Evolutionary conservation across 2,113 vertebrate species (phyloP), one percentile per base, ranked within the genome.

Genomic region (Hypomesus transpacificus): DNA sequence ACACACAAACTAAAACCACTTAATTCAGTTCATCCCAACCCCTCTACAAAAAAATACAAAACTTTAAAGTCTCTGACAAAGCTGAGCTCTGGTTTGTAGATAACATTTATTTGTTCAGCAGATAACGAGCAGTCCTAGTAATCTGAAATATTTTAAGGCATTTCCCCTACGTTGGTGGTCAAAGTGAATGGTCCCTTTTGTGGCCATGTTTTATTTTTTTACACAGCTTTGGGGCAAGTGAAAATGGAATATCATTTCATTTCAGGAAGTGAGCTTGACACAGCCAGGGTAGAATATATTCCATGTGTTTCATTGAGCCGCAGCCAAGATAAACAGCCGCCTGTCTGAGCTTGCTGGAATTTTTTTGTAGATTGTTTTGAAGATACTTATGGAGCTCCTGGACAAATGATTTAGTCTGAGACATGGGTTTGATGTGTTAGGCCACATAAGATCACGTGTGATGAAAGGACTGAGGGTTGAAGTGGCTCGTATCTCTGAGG

Each of bases 291-390:
- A 51, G 21, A 73, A 84, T 68, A 80, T 66, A 13, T 34, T 73
- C 74, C 61, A 74, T 81, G 82, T 61, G 68, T 81, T 84, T 77
- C 70, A 31, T 82, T 82, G 72, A 84, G 76, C 85, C 68, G 31
- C 64, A 64, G 82, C 86, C 85, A 88, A 78, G 61, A 18, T 84
- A 84, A 90, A 87, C 82, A 85, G 28, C 7, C 67, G 78, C 88
- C 53, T 80, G 84, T 80, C 85, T 54, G 68, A 60, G 73, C 89
- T 70, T 70, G 87, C 77, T 68, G 18, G 34, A 3, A n/a, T 51
- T 50, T 66, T 58, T 59, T 39, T 4, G 1, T 57, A 16, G 58
- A 61, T 64, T 68, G 34, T 73, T 73, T 81, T 67, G 77, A 80
- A 70, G 39, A 59, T 14, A 46, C 62, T 76, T 20, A 76, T 1